phyloP scores from a whole-genome alignment of 2,888 invertebrate genomes.

The Linhomoeus sp. region DNA sequence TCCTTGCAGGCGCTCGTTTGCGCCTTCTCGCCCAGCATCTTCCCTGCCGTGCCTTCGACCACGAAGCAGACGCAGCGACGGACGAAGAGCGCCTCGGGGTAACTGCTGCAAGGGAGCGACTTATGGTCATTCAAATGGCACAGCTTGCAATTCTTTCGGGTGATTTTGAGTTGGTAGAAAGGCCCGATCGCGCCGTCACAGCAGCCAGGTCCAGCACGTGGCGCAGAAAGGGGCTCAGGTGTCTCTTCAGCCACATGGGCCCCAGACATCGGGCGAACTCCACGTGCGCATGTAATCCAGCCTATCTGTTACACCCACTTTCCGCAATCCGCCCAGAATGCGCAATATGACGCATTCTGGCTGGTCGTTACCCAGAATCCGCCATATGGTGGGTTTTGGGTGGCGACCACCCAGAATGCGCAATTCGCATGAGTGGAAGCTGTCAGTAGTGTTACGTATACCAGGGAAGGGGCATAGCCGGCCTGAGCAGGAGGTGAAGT shows the following conservation, averaged over 20 bases:
- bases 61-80: slow-evolving; percentile 92
- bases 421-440: no score
- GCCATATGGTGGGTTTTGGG: no score
- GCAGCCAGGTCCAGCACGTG: slow-evolving; percentile 76
- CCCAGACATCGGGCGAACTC: slow-evolving; percentile 83
- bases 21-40: slow-evolving; percentile 86
- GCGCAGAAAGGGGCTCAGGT: slow-evolving; percentile 59
- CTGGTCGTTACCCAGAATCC: no score
- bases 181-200: slow-evolving; percentile 48
- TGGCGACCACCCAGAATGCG: no score
- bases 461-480: no score
- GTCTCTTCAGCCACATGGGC: slow-evolving; percentile 71
- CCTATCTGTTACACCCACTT: neutral
- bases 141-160: no score
- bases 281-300: slow-evolving; percentile 54
- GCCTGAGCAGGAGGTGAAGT: no score
- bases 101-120: no score
- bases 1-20: slow-evolving; percentile 79
- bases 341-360: no score
- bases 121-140: no score
- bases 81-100: slow-evolving; percentile 88
- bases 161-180: neutral
- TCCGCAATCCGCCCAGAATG: no score
- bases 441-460: no score
- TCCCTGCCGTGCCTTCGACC: slow-evolving; percentile 67